Evolutionary conservation across 2,113 vertebrate species (phyloP), one percentile per base, ranked within the genome.

Genomic region (Arvicanthis niloticus): DNA sequence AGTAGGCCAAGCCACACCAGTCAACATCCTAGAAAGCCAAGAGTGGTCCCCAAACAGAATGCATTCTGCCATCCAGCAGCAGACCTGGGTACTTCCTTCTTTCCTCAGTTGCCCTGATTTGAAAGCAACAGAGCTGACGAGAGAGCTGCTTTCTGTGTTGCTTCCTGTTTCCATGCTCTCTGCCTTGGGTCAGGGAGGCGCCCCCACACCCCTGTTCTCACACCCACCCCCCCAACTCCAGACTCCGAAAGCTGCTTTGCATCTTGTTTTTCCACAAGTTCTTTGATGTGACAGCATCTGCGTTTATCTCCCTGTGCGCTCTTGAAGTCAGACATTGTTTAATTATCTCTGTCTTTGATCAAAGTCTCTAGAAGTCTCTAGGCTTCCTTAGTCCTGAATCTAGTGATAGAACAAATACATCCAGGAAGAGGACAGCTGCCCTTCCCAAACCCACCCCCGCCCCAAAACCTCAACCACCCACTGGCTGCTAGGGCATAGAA

Each of bases 301-400:
- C 22, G 15, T 21, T 77, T 76, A 37, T 86, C 85, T 93, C 77
- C 75, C 45, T 91, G 8, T 22, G 29, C 75, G 40, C 73, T 81
- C 75, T 87, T 94, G 75, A 85, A 91, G 60, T 81, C 37, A n/a
- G 45, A 60, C 93, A 89, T 80, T 42, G 42, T 70, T 86, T 62
- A 80, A 96, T 92, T 93, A 93, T 81, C 60, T 94, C 34, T 60
- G 4, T 84, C 81, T 94, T 96, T 93, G 77, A 97, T 87, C 67
- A 53, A 85, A 72, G 85, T 73, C 81, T 11, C 45, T 8, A n/a
- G 15, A 81, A 67, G 81, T 77, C 77, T 12, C 40, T 9, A 22
- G 19, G 80, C 70, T 77, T 77, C 68, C 26, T 5, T 58, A 65
- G 45, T 67, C 72, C 76, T 73, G 75, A 93, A 92, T 91, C 68